These are phyloP conservation scores for Papilio elwesi DNA, from an alignment of 2,888 invertebrate species.

Conservation along the genomic window DNA sequence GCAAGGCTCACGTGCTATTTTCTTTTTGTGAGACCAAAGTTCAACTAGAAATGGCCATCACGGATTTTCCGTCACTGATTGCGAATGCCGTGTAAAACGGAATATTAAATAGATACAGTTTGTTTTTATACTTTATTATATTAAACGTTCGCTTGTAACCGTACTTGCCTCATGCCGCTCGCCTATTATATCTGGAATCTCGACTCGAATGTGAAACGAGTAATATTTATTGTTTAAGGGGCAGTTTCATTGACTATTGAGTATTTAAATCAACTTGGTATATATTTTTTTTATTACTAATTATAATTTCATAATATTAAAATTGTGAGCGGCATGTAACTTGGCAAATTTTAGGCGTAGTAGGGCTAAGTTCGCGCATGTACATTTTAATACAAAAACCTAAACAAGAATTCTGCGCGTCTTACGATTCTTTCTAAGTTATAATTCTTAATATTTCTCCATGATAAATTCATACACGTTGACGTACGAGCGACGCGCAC, in stretches of 20 bases:
- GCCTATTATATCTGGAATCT: constrained; percentile 24
- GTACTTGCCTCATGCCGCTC: constrained; percentile 14
- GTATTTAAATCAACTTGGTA: background rate
- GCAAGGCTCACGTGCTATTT: background rate
- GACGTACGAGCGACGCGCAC: background rate
- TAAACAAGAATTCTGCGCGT: too few relatives aligned
- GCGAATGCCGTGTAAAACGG: background rate
- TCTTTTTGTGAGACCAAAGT: background rate
- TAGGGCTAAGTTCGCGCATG: too few relatives aligned
- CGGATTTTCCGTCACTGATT: background rate
- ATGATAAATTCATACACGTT: background rate
- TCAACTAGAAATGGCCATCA: background rate
- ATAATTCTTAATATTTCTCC: too few relatives aligned
- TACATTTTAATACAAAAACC: too few relatives aligned
- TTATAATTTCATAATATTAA: too few relatives aligned
- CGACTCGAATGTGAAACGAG: constrained; percentile 26
- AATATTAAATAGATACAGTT: constrained; percentile 2
- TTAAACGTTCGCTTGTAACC: background rate
- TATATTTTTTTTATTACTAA: too few relatives aligned
- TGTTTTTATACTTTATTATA: constrained; percentile 17
- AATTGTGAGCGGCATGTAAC: too few relatives aligned
- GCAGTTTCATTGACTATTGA: constrained; percentile 18
- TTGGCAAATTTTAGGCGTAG: too few relatives aligned
- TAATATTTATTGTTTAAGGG: constrained; percentile 29
- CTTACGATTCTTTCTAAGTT: too few relatives aligned